Conservation (phyloP, 2,113 vertebrate genomes). For the Camelus dromedarius region DNA sequence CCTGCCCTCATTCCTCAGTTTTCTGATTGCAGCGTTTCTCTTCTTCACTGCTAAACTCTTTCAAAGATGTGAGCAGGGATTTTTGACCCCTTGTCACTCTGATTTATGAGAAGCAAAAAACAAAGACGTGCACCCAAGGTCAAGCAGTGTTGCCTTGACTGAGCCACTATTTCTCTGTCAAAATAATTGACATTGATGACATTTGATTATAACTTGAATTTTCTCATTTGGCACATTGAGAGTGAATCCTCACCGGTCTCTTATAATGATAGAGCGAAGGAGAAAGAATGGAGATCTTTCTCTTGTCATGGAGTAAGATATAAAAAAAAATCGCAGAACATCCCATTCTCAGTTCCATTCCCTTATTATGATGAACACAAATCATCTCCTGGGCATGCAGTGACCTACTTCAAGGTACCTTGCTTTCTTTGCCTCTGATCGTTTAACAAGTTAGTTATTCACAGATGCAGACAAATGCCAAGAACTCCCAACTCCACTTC, state of each 20-base stretch:
- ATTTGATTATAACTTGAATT: not conserved
- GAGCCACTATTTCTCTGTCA: not conserved
- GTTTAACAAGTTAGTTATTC: not conserved
- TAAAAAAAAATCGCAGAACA: not conserved
- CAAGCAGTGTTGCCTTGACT: not conserved
- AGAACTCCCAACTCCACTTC: not conserved
- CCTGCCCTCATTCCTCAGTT: not conserved
- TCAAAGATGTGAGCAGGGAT: not conserved
- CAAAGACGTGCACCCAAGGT: not conserved
- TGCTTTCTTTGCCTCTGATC: constrained; percentile 12
- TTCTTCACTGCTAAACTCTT: not conserved
- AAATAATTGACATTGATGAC: not conserved
- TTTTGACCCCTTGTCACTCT: not conserved
- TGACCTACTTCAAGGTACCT: not conserved
- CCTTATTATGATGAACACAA: not conserved
- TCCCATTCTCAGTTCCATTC: not conserved
- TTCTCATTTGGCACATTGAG: not conserved
- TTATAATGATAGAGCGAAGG: not conserved
- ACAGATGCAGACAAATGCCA: not conserved
- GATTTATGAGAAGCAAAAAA: not conserved
- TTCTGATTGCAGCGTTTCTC: not conserved
- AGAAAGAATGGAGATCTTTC: not conserved
- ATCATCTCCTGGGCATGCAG: not conserved
- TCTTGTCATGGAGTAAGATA: not conserved
- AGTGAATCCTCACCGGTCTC: not conserved